phyloP scores from a whole-genome alignment of 2,113 vertebrate species.

The Indicator maculatus region DNA sequence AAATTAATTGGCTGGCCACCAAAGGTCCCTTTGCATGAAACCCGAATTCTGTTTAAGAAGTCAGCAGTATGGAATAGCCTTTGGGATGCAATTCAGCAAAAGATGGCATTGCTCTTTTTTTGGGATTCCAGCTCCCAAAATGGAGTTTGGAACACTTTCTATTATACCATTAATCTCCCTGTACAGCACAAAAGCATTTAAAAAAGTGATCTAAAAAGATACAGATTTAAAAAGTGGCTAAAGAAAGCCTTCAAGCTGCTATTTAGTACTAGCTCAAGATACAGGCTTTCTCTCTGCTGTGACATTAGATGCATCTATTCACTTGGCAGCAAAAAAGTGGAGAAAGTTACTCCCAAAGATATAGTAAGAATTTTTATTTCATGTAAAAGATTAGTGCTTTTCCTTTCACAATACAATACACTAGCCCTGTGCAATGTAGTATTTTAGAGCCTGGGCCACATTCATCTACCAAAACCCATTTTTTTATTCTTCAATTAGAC shows the following conservation, averaged over 20 bases:
- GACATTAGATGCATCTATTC: not conserved
- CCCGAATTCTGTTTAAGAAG: not conserved
- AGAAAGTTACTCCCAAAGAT: not conserved
- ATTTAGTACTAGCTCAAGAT: not conserved
- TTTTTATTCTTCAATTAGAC: not conserved
- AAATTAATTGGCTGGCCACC: not conserved
- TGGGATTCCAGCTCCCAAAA: not conserved
- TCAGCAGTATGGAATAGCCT: not conserved
- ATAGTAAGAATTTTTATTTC: not conserved
- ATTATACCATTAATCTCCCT: not conserved
- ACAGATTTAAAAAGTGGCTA: not conserved
- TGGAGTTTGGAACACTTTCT: not conserved
- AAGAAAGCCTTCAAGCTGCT: not conserved
- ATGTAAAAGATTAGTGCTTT: not conserved
- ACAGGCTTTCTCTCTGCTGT: not conserved
- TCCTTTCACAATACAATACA: not conserved
- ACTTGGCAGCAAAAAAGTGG: not conserved
- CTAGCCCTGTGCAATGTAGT: fast-evolving
- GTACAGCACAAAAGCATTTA: not conserved
- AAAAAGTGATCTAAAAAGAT: not conserved
- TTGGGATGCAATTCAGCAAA: not conserved
- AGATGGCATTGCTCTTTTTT: not conserved
- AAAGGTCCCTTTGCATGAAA: slow-evolving; percentile 5
- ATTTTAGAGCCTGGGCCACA: not conserved
- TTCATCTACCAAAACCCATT: not conserved